A percentile compares a stretch with the other conserved stretches of the same genome.
Conservation (phyloP, 2,797 vertebrate genomes). For the Cuniculus paca region DNA sequence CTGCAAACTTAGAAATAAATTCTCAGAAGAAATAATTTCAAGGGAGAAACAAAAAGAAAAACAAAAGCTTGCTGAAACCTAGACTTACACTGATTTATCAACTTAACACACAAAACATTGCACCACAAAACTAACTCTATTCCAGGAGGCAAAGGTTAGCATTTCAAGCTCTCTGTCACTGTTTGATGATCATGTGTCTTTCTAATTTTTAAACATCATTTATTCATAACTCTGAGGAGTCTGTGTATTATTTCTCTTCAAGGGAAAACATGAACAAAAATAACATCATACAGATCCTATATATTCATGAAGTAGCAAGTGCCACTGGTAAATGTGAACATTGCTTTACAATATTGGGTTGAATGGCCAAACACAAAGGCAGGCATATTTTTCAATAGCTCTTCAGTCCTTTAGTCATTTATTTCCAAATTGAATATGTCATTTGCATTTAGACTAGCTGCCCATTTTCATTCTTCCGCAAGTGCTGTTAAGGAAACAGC, state of each 20-base stretch:
- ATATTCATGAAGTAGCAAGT: background rate
- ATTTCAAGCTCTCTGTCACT: background rate
- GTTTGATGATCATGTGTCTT: background rate
- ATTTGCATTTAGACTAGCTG: conserved; percentile 65
- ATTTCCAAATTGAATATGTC: conserved; percentile 52
- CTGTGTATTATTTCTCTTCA: background rate
- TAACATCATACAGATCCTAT: background rate
- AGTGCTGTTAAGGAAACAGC: conserved; percentile 12
- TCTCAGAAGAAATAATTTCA: background rate
- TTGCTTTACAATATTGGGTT: background rate
- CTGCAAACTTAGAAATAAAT: background rate
- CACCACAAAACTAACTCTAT: background rate
- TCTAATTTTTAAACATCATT: background rate
- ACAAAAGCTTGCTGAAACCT: background rate
- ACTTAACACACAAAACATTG: background rate
- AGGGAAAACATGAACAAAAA: background rate
- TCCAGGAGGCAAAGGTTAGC: background rate
- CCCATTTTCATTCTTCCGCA: conserved; percentile 61
- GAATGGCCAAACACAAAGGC: background rate
- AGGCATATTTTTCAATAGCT: conserved; percentile 39
- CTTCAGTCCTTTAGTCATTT: conserved; percentile 30
- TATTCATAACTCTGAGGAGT: background rate
- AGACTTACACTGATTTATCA: background rate
- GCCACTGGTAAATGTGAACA: background rate
- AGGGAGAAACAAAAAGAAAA: conserved; percentile 1